Conservation (phyloP, 2,888 invertebrate genomes). For the Lamellibrachia satsuma region DNA sequence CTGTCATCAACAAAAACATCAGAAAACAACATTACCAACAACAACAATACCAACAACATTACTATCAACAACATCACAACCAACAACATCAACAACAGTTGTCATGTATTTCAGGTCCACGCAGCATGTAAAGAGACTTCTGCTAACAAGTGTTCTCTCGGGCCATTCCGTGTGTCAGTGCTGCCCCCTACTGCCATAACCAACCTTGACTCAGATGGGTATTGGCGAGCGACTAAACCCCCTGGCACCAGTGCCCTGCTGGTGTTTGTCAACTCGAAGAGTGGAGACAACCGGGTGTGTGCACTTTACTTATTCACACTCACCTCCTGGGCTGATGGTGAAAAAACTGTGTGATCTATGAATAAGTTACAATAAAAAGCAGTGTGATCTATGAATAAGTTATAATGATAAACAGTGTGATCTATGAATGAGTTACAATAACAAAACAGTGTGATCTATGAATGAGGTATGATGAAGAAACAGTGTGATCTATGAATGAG, state of each 20-base stretch:
- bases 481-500: too few relatives aligned
- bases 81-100: neutral
- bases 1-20: neutral
- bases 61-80: neutral
- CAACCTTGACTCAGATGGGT: slow-evolving; percentile 85
- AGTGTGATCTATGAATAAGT: too few relatives aligned
- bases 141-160: slow-evolving; percentile 83
- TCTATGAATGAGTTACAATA: too few relatives aligned
- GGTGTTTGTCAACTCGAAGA: slow-evolving; percentile 97
- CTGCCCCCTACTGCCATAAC: slow-evolving; percentile 94
- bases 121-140: slow-evolving; percentile 87
- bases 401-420: too few relatives aligned
- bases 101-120: slow-evolving; percentile 73
- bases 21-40: neutral
- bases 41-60: neutral
- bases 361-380: too few relatives aligned
- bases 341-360: too few relatives aligned
- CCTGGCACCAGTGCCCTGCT: slow-evolving; percentile 81
- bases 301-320: neutral
- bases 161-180: slow-evolving; percentile 87
- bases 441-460: too few relatives aligned
- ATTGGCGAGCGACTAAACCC: slow-evolving; percentile 85
- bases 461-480: too few relatives aligned
- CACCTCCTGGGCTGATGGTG: neutral
- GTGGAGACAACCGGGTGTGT: slow-evolving; percentile 88